These are phyloP conservation scores for Labroides dimidiatus DNA, from an alignment of 2,797 vertebrate species.

Conservation along the genomic window DNA sequence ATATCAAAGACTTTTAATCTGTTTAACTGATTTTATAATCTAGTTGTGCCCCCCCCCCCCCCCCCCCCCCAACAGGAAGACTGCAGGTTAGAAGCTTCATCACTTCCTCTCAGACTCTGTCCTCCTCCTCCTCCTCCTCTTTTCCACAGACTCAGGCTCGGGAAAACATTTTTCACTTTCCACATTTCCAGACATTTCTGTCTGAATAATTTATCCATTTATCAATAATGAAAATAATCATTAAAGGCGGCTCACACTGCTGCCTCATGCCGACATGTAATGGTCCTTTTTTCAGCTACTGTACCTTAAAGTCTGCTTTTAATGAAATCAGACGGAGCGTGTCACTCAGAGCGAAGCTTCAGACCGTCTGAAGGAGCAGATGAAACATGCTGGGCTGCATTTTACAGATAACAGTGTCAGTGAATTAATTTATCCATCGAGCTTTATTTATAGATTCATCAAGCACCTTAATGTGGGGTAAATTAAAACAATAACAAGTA, in stretches of 20 bases:
- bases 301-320: not conserved
- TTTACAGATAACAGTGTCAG: not conserved
- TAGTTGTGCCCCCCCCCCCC: no score
- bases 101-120: not conserved
- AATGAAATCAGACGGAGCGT: not conserved
- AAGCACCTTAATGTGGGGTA: no score
- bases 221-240: constrained; percentile 3
- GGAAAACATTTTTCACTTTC: not conserved
- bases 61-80: not conserved
- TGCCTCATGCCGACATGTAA: not conserved
- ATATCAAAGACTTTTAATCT: not conserved
- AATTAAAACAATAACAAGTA: no score
- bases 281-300: not conserved
- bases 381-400: not conserved
- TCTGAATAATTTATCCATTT: not conserved
- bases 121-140: not conserved
- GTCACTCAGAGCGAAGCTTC: not conserved
- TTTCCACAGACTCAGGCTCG: not conserved
- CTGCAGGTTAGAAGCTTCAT: no score
- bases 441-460: no score
- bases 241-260: constrained; percentile 1
- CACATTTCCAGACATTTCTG: constrained; percentile 4
- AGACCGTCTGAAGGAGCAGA: no score
- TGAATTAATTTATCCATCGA: no score
- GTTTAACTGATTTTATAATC: no score